Base-by-base conservation (phyloP, 2,113 vertebrate species). In the Apteryx mantelli region DNA sequence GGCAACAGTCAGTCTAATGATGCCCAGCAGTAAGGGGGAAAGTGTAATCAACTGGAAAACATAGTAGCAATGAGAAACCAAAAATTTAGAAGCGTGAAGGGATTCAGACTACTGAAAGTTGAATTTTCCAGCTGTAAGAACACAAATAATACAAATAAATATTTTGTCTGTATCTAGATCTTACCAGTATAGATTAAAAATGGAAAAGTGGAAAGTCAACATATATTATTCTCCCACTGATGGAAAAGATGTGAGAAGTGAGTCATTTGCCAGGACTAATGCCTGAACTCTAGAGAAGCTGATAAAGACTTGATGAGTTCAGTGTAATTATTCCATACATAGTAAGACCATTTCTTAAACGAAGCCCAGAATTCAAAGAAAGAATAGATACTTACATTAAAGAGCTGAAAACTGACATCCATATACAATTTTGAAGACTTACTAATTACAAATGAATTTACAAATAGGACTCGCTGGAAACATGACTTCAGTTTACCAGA, bases 21-120 rank as follows among this genome's bases (percentile, higher is more conserved):
- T 69, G 84, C 64, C 13, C 34, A 89, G 34, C 40, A 70, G 50
- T 55, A 84, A 44, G 82, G 34, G 77, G 53, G 25, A 83, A 84
- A 32, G 55, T 84, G 16, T 87, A 86, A 82, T 89, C 91, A 92
- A 82, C 42, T 50, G 66, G 36, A 91, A 91, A 94, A 91, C n/a
- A 46, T 36, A 93, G 53, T 36, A 82, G 82, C n/a, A 79, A 64
- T 71, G 42, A 84, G 65, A 88, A 92, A 79, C 11, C 32, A 79
- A 61, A 79, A 68, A 92, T 91, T 82, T 89, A 87, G 65, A 89
- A 79, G 7, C 11, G 46, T 95, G 46, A n/a, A 79, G 61, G 21
- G 50, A 75, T 48, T 95, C 70, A 82, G 90, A 34, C 55, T 89
- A 77, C 36, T 60, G 16, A 64, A 91, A 52, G 52, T 11, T 76